Base-by-base conservation (phyloP, 1,140 invertebrate species). In the Elymnias hypermnestra region DNA sequence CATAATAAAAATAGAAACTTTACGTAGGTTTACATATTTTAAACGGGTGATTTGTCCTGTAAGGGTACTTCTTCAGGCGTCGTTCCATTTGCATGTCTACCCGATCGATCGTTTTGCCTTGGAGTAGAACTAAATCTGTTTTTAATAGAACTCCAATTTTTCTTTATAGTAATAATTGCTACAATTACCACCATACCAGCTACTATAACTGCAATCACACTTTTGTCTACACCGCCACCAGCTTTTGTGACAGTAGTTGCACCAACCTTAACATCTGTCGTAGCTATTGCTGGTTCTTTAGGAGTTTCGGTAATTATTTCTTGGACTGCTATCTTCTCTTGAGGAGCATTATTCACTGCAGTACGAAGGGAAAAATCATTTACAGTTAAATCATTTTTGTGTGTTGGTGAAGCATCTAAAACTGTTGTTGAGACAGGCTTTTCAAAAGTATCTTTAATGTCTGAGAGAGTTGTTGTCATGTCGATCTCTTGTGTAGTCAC, bases 131-230 rank as follows among this genome's bases (percentile, higher is more conserved):
- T 72, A 46, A 85, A 83, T 28, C 59, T 50, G 26, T 81, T 85
- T 50, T 60, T 81, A 33, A 87, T 86, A 25, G 77, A 83, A 71
- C 67, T 76, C 86, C 86, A 87, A 56, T 87, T 89, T 72, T 88
- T 89, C 69, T 89, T 89, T 42, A 89, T 87, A 25, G 70, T 72
- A 28, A 87, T 82, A 9, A 73, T 83, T 7, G 77, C 84, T 3
- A 85, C 70, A 8, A 83, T 77, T 12, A 86, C 59, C 10, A 87
- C 63, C 59, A 88, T 75, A 10, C 82, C 83, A 2, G 79, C 81
- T 7, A 88, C 76, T 2, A 89, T 73, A 2, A 89, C 70, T 8
- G 79, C 82, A 49, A 85, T 76, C 0, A 82, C 51, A 50, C 70
- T 81, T 61, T 75, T 79, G 35, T 79, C 73, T 5, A 84, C 73